Conservation (phyloP, 2,113 vertebrate species). For the Paramormyrops kingsleyae region DNA sequence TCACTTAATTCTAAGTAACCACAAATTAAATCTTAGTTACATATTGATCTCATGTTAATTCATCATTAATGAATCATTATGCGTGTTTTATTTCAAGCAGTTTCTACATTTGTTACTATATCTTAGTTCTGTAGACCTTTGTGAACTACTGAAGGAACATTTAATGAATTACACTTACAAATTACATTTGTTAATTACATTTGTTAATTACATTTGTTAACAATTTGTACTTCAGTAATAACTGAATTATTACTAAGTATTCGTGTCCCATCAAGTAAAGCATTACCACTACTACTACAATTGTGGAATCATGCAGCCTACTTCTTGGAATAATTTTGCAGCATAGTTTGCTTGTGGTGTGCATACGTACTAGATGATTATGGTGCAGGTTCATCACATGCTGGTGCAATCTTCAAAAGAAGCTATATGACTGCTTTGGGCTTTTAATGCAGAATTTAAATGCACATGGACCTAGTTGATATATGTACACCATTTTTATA, state of each 20-base stretch:
- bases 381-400: not conserved
- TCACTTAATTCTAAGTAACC: too few relatives aligned
- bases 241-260: not conserved
- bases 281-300: not conserved
- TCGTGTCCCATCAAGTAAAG: not conserved
- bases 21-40: too few relatives aligned
- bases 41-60: not conserved
- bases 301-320: not conserved
- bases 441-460: not conserved
- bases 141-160: too few relatives aligned
- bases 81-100: too few relatives aligned
- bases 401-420: not conserved
- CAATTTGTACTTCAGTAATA: too few relatives aligned
- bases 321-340: not conserved
- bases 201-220: not conserved
- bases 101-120: too few relatives aligned
- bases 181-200: too few relatives aligned
- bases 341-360: not conserved
- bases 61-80: not conserved
- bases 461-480: not conserved
- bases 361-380: not conserved
- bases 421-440: not conserved
- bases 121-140: too few relatives aligned
- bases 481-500: not conserved
- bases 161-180: too few relatives aligned